phyloP scores from a whole-genome alignment of 1,140 invertebrate species.

The Homalodisca vitripennis region DNA sequence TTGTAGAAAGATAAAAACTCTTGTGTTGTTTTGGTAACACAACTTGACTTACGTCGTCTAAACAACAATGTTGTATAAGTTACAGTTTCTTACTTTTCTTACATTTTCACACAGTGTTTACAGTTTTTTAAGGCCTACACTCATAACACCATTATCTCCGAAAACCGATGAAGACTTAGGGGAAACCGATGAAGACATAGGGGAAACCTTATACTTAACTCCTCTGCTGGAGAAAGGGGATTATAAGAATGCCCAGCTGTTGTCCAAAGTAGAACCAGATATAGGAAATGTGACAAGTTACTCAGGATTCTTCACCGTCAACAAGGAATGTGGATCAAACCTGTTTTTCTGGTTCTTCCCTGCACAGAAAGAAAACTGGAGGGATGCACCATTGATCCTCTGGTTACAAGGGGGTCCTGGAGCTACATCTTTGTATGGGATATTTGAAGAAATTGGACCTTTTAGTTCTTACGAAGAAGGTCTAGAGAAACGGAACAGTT shows the following conservation, averaged over 20 bases:
- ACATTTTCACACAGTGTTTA: too few species aligned
- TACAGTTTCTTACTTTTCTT: too few species aligned
- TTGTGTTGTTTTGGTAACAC: too few species aligned
- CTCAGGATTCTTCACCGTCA: constrained; percentile 71
- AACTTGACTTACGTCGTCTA: too few species aligned
- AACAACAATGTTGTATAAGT: too few species aligned
- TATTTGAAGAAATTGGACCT: constrained; percentile 65
- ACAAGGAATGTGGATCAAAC: constrained; percentile 55
- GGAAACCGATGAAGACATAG: not conserved
- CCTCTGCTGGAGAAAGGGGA: constrained; percentile 31
- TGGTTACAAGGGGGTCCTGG: constrained; percentile 80
- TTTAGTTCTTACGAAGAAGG: not conserved
- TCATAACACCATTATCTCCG: too few species aligned
- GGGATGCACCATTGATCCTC: constrained; percentile 60
- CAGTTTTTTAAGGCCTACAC: too few species aligned
- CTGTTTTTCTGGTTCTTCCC: constrained; percentile 81
- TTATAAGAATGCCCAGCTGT: constrained; percentile 23
- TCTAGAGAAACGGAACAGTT: constrained; percentile 15
- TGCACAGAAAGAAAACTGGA: constrained; percentile 47
- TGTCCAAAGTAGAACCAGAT: constrained; percentile 30
- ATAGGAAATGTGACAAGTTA: constrained; percentile 45
- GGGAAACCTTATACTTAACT: constrained; percentile 34
- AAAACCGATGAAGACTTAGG: too few species aligned
- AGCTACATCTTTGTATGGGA: constrained; percentile 63
- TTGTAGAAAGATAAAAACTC: too few species aligned